Base-by-base conservation (phyloP, 2,888 invertebrate species). In the Pinctada fucata region DNA sequence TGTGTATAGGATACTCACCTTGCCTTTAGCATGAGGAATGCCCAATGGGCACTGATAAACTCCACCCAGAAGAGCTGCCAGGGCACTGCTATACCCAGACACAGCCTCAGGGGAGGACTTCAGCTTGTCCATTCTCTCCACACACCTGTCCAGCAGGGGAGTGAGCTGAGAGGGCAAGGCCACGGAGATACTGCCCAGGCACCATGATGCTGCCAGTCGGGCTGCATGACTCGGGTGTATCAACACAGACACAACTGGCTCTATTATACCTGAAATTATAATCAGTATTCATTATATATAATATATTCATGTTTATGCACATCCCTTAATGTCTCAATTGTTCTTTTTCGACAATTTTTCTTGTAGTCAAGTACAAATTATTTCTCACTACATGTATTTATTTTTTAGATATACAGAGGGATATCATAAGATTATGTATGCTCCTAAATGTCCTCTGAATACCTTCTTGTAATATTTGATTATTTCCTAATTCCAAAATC, bases 21-120 rank as follows among this genome's bases (percentile, higher is more conserved):
- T 99, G 83, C 99, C 98, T 89, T 98, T 97, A 50, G 97, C 97
- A 92, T 99, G 98, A 0, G 99, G 99, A 65, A 99, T 96, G 31
- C 99, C 92, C 3, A 92, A 88, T 45, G 91, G 87, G 77, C 91
- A 98, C 73, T 96, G 94, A 69, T 96, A 95, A 0, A 98, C 97
- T 45, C 99, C 98, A 71, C 93, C 93, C 3, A 99, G 93, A 81
- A 99, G 96, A 0, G 99, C 97, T 50, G 99, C 97, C 83, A 99
- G 93, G 0, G 99, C 99, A 89, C 96, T 96, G 88, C 98, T 97
- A 91, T 98, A 99, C 4, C 99, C 94, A 58, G 93, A 92, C 63
- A 94, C 93, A n/a, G 94, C 94, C 84, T 94, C 94, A 0, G 94
- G 97, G 1, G 97, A 97, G 13, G 97, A 96, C 84, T 97, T 94